Conservation (phyloP, 2,113 vertebrate species). For the Pollimyrus isidori region DNA sequence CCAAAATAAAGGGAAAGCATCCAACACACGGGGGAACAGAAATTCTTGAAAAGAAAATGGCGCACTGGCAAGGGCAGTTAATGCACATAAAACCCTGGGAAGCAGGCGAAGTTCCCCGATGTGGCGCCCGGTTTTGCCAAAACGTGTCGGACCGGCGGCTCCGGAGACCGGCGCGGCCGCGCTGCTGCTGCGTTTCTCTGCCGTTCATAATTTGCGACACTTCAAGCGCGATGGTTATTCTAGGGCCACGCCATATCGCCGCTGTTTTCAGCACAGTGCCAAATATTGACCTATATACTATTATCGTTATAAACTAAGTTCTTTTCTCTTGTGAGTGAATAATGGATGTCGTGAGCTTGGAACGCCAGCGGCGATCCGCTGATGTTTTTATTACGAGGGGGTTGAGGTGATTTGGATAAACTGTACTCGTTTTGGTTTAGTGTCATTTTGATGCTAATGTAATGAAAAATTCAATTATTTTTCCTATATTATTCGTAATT, state of each 20-base stretch:
- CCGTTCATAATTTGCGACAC: not conserved
- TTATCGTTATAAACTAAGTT: not conserved
- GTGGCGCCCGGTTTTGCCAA: not conserved
- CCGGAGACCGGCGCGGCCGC: not conserved
- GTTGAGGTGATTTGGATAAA: not conserved
- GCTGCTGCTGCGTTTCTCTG: not conserved
- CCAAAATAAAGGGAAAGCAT: slow-evolving; percentile 31
- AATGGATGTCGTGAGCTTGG: not conserved
- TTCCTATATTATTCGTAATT: not conserved
- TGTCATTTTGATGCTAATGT: not conserved
- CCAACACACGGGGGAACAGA: not conserved
- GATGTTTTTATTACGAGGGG: not conserved
- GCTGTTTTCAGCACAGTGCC: not conserved
- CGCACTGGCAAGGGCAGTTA: not conserved
- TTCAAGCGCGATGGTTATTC: not conserved
- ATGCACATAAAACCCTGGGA: not conserved
- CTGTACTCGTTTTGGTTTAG: not conserved
- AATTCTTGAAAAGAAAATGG: slow-evolving; percentile 16
- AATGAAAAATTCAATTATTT: not conserved
- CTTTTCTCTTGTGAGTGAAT: slow-evolving; percentile 1
- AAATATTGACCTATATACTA: not conserved
- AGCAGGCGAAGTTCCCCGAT: not conserved
- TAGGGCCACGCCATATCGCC: not conserved
- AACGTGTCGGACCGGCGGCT: not conserved
- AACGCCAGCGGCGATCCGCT: not conserved